Evolutionary conservation across 2,888 invertebrate species (phyloP).

Genomic region (Agrochola macilenta): DNA sequence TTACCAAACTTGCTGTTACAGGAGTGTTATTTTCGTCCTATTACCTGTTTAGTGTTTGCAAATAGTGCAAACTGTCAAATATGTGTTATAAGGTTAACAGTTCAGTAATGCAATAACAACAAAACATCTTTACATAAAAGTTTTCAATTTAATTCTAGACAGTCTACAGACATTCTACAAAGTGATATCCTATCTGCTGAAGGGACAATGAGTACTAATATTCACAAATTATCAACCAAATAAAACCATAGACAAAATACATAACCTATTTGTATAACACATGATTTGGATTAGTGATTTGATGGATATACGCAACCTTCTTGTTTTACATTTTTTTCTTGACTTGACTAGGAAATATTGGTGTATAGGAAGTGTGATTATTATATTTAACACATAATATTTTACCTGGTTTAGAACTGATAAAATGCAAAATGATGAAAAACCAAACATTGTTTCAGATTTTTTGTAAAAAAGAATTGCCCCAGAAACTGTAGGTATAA

Average conservation of each 20-base stretch:
- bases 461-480: background rate
- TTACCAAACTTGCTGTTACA: slow-evolving; percentile 37
- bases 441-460: slow-evolving; percentile 4
- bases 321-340: slow-evolving; percentile 24
- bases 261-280: slow-evolving; percentile 61
- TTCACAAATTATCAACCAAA: slow-evolving; percentile 35
- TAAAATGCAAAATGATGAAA: background rate
- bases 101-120: slow-evolving; percentile 49
- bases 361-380: background rate
- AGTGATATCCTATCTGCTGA: slow-evolving; percentile 13
- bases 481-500: background rate
- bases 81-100: slow-evolving; percentile 56
- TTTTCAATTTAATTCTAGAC: slow-evolving; percentile 13
- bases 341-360: background rate
- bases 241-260: slow-evolving; percentile 63
- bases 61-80: slow-evolving; percentile 67
- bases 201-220: slow-evolving; percentile 23
- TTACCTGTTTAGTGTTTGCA: slow-evolving; percentile 65
- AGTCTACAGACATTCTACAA: too few species aligned
- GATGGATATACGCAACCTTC: slow-evolving; percentile 36
- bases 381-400: background rate
- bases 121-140: slow-evolving; percentile 27
- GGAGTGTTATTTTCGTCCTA: slow-evolving; percentile 53
- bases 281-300: slow-evolving; percentile 53
- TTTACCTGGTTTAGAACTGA: background rate